Evolutionary conservation across 2,113 vertebrate genomes (phyloP).

Genomic region (Podarcis muralis): DNA sequence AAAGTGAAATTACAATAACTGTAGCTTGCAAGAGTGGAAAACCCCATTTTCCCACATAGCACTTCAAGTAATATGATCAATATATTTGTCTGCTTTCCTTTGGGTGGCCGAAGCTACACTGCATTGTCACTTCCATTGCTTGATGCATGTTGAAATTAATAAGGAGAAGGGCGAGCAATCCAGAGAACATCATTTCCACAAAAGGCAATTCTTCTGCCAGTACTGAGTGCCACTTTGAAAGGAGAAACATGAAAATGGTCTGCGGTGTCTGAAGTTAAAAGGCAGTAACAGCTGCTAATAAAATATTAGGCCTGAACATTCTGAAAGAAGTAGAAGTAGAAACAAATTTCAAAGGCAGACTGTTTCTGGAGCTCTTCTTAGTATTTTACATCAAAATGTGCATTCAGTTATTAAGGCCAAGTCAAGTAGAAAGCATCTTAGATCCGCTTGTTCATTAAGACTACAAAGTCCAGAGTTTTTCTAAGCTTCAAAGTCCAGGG

Average conservation of each 20-base stretch:
- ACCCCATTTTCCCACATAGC: background rate
- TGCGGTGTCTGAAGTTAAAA: background rate
- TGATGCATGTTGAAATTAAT: background rate
- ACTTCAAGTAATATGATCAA: background rate
- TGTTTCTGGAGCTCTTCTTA: background rate
- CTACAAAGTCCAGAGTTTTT: background rate
- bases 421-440: background rate
- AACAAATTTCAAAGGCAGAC: background rate
- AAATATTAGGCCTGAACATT: slow-evolving; percentile 3
- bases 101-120: background rate
- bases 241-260: background rate
- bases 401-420: slow-evolving; percentile 13
- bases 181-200: no score
- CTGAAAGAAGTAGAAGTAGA: slow-evolving; percentile 1
- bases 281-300: slow-evolving; percentile 15
- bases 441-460: background rate
- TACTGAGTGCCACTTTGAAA: background rate
- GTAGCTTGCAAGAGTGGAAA: background rate
- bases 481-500: slow-evolving; percentile 1
- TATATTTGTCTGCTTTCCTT: background rate
- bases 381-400: background rate
- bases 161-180: background rate
- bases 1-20: no score
- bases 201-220: background rate
- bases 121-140: background rate